These are phyloP conservation scores for Dynastes grantii DNA, from an alignment of 2,888 invertebrate genomes.

Conservation along the genomic window DNA sequence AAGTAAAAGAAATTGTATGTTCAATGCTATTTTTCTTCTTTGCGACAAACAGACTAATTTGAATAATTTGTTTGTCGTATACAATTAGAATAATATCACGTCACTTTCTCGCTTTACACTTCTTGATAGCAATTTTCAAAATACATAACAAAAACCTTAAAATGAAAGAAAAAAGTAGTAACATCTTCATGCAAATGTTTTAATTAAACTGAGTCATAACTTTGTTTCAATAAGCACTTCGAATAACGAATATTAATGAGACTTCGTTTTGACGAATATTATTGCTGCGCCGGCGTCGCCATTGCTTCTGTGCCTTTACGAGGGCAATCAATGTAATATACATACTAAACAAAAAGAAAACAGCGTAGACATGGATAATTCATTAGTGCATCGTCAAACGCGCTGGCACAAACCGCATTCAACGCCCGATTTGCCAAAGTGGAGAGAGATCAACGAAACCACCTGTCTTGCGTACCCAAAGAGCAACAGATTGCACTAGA, in stretches of 20 bases:
- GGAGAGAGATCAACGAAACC: slow-evolving; percentile 59
- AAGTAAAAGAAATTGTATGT: too few relatives aligned
- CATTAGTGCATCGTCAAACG: slow-evolving; percentile 50
- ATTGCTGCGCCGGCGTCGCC: not conserved
- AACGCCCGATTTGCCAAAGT: slow-evolving; percentile 62
- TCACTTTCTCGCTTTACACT: too few relatives aligned
- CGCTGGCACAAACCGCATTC: slow-evolving; percentile 58
- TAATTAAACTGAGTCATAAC: too few relatives aligned
- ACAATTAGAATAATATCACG: too few relatives aligned
- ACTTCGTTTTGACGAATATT: not conserved
- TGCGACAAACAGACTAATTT: too few relatives aligned
- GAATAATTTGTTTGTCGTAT: too few relatives aligned
- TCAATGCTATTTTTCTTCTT: too few relatives aligned
- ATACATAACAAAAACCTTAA: too few relatives aligned
- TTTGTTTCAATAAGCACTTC: too few relatives aligned
- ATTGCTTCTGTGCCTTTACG: not conserved
- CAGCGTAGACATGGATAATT: slow-evolving; percentile 42
- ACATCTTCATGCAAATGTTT: too few relatives aligned
- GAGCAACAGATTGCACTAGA: slow-evolving; percentile 50
- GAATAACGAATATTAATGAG: not conserved
- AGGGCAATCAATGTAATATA: not conserved
- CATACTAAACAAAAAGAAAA: slow-evolving; percentile 5
- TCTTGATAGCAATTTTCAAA: too few relatives aligned
- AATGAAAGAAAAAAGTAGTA: too few relatives aligned
- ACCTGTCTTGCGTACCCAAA: slow-evolving; percentile 60